phyloP scores from a whole-genome alignment of 2,888 invertebrate genomes.

The Ashinkailepas kermadecensis region DNA sequence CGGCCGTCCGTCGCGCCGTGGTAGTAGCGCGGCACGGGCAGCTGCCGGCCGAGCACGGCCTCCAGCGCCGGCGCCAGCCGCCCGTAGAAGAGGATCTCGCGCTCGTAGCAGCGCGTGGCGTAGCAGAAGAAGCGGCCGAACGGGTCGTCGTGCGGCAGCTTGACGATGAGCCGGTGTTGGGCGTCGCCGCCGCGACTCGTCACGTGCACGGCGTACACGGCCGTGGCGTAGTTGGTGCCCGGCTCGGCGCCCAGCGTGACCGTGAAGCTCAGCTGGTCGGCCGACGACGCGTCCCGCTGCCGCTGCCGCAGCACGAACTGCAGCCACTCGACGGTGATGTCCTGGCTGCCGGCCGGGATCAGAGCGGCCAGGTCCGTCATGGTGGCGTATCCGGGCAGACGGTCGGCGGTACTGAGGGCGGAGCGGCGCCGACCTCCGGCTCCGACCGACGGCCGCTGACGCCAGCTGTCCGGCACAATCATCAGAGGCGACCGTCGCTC shows the following conservation, averaged over 20 bases:
- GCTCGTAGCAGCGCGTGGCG: slow-evolving; percentile 14
- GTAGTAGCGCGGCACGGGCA: slow-evolving; percentile 6
- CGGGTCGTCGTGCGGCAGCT: slow-evolving; percentile 22
- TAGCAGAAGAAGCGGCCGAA: slow-evolving; percentile 22
- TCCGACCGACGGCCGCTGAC: too few species aligned
- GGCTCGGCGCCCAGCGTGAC: slow-evolving; percentile 11
- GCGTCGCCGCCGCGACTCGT: too few species aligned
- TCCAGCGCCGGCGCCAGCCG: slow-evolving; percentile 7
- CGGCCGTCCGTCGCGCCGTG: slow-evolving; percentile 19
- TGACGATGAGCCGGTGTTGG: slow-evolving; percentile 13
- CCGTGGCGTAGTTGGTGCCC: slow-evolving; percentile 15
- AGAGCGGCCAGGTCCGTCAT: background rate
- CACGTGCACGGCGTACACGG: slow-evolving; percentile 11
- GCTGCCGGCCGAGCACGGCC: background rate
- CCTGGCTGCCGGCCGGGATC: background rate
- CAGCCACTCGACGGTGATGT: slow-evolving; percentile 15
- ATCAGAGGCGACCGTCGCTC: too few species aligned
- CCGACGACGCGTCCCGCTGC: background rate
- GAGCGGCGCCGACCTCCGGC: too few species aligned
- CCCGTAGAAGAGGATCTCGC: slow-evolving; percentile 13
- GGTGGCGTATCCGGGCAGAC: too few species aligned
- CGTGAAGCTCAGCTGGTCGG: background rate
- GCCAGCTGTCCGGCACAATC: too few species aligned
- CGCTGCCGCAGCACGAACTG: background rate
- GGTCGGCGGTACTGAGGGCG: too few species aligned